Evolutionary conservation across 2,888 invertebrate species (phyloP).

Genomic region (Neelides folsomi): DNA sequence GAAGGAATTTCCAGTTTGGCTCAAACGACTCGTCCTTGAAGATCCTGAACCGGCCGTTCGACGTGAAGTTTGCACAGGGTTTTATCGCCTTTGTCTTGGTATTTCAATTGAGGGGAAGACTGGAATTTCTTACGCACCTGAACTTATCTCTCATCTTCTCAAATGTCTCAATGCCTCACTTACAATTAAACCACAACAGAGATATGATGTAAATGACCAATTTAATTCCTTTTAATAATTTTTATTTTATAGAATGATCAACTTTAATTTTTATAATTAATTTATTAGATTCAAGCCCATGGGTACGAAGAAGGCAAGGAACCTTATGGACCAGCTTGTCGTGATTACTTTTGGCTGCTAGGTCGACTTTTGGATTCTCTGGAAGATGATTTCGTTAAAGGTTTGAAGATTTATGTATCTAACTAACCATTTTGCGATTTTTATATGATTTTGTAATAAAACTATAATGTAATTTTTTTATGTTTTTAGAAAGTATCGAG

Average conservation of each 20-base stretch:
- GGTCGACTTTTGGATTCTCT: constrained; percentile 76
- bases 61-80: constrained; percentile 78
- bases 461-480: constrained; percentile 2
- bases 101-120: constrained; percentile 40
- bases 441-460: neutral
- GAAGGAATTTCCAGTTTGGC: constrained; percentile 56
- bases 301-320: constrained; percentile 66
- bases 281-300: constrained; percentile 9
- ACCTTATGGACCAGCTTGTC: constrained; percentile 83
- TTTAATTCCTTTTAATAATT: constrained; percentile 7
- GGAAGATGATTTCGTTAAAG: constrained; percentile 63
- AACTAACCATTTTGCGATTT: neutral
- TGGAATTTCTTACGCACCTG: constrained; percentile 36
- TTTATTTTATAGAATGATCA: neutral
- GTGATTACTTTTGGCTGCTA: constrained; percentile 87
- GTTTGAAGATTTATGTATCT: constrained; percentile 35
- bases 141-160: constrained; percentile 66
- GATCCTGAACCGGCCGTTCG: constrained; percentile 85
- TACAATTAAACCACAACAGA: constrained; percentile 56
- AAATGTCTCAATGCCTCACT: constrained; percentile 71
- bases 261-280: neutral
- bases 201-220: constrained; percentile 39
- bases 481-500: constrained; percentile 42
- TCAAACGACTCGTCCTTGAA: constrained; percentile 71
- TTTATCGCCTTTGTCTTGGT: constrained; percentile 76